Base-by-base conservation (phyloP, 1,140 invertebrate genomes). In the Drosophila quadrilineata region DNA sequence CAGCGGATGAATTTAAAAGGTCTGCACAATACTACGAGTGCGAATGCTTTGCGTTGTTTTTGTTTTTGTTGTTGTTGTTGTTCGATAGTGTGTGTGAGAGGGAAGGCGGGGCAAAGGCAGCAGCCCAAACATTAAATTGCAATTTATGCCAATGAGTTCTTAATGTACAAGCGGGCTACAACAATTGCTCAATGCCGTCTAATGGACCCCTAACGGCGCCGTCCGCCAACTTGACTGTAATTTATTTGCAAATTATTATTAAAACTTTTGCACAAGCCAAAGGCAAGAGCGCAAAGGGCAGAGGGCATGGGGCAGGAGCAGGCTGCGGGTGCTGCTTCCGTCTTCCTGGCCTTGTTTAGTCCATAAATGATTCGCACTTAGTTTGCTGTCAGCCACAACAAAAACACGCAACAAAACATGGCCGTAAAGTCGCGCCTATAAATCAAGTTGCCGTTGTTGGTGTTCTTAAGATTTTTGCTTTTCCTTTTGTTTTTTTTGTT, bases 211-310 rank as follows among this genome's bases (percentile, higher is more conserved):
- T 77, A 84, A 84, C 64, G 31, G 41, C 43, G 41, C 54, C 53
- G 54, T 29, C 53, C 45, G 56, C 62, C 64, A 53, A 76, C 76
- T 87, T 71, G 70, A 38, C 64, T 77, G 73, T 87, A 77, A 87
- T 87, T 87, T 87, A 87, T 87, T 87, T 87, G 84, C 82, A 87
- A 87, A 87, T 87, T 84, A 87, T 87, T 87, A 87, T 87, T 87
- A 87, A 87, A 87, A 87, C 73, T 87, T 77, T 75, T 82, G 59
- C 60, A 26, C 46, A n/a, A 53, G 57, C 52, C 63, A 9, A 29
- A 33, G 14, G 26, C 45, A 48, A 12, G 2, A 17, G 45, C 29
- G 29, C n/a, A n/a, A n/a, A n/a, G n/a, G n/a, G n/a, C n/a, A n/a
- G n/a, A n/a, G n/a, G n/a, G n/a, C n/a, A n/a, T n/a, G 35, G 29